phyloP scores from a whole-genome alignment of 2,797 vertebrate genomes.

The Melanogrammus aeglefinus region DNA sequence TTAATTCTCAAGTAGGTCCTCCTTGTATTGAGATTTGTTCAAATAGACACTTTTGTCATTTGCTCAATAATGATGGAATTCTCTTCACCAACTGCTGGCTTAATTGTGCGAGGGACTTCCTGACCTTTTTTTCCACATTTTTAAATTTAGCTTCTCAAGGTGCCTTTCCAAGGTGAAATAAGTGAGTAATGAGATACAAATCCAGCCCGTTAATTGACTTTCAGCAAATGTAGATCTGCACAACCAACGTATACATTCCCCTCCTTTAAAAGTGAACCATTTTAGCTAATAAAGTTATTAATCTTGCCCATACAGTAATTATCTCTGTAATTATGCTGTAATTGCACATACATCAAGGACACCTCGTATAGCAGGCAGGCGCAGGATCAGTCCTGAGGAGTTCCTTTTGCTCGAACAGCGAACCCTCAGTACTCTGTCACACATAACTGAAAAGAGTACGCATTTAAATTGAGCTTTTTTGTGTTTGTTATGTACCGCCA shows the following conservation, averaged over 20 bases:
- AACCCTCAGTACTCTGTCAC: too few relatives aligned
- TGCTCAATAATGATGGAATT: constrained; percentile 53
- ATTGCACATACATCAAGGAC: constrained; percentile 80
- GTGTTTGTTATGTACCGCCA: not conserved
- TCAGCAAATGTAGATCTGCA: constrained; percentile 73
- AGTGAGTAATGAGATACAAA: constrained; percentile 81
- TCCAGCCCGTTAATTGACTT: constrained; percentile 79
- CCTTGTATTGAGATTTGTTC: constrained; percentile 47
- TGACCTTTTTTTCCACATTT: constrained; percentile 76
- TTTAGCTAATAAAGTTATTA: constrained; percentile 82
- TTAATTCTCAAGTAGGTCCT: constrained; percentile 53
- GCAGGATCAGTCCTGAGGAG: constrained; percentile 33
- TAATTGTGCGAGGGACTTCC: constrained; percentile 78
- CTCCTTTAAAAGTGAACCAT: constrained; percentile 73
- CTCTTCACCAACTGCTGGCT: constrained; percentile 67
- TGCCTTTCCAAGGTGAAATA: constrained; percentile 80
- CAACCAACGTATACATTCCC: constrained; percentile 73
- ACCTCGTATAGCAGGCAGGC: constrained; percentile 58
- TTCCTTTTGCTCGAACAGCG: not conserved
- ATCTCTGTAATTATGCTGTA: constrained; percentile 79
- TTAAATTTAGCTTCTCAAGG: constrained; percentile 81
- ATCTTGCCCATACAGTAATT: constrained; percentile 79
- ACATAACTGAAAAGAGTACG: not conserved
- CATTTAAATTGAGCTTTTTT: not conserved
- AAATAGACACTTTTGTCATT: constrained; percentile 65